Percentiles rank a stretch among this genome's conserved stretches.
phyloP scores from a whole-genome alignment of 2,888 invertebrate genomes.

The Calephelis perditalis region DNA sequence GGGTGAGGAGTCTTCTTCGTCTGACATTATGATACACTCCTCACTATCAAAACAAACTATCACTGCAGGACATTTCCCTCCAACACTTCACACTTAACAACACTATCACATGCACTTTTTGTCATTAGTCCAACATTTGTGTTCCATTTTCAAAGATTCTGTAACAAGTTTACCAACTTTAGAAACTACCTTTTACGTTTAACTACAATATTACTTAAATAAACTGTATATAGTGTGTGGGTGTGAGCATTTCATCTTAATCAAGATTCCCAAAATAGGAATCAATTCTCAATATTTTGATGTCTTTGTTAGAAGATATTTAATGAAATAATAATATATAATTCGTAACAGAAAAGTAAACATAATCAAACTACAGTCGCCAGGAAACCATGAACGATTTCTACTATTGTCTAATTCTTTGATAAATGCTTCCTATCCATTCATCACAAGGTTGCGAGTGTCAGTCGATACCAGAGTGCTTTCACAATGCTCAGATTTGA shows the following conservation, averaged over 20 bases:
- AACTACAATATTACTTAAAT: neutral
- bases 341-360: slow-evolving; percentile 9
- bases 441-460: slow-evolving; percentile 65
- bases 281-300: slow-evolving; percentile 6
- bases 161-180: slow-evolving; percentile 30
- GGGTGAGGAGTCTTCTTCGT: slow-evolving; percentile 69
- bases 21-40: slow-evolving; percentile 54
- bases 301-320: neutral
- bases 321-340: neutral
- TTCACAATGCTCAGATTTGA: slow-evolving; percentile 64
- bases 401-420: slow-evolving; percentile 57
- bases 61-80: slow-evolving; percentile 42
- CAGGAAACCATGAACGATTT: slow-evolving; percentile 53
- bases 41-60: slow-evolving; percentile 29
- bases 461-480: slow-evolving; percentile 62
- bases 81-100: slow-evolving; percentile 37
- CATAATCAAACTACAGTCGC: slow-evolving; percentile 19
- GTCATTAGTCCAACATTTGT: slow-evolving; percentile 35
- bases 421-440: slow-evolving; percentile 66
- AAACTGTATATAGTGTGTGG: slow-evolving; percentile 26
- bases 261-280: slow-evolving; percentile 13
- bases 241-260: slow-evolving; percentile 28
- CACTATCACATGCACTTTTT: slow-evolving; percentile 45
- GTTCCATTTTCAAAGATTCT: slow-evolving; percentile 41
- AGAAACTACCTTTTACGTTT: neutral